Evolutionary conservation across 2,888 invertebrate genomes (phyloP).

Genomic region (Drosophila kambysellisi): DNA sequence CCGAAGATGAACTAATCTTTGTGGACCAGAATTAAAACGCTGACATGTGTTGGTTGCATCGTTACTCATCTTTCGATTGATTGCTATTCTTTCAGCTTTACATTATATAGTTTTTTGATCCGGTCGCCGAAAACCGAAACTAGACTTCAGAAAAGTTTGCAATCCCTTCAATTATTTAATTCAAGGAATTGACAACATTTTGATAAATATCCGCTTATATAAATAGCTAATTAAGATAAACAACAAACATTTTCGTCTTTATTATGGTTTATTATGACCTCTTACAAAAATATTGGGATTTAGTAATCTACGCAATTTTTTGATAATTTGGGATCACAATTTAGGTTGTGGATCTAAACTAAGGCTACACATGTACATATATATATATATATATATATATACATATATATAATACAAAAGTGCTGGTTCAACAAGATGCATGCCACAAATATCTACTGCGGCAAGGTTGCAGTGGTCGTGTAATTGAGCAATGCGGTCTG

Average conservation of each 20-base stretch:
- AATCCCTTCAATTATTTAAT: neutral
- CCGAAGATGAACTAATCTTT: neutral
- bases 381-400: neutral
- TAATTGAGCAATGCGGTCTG: neutral
- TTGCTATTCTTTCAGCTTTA: neutral
- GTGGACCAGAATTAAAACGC: neutral
- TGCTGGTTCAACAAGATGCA: neutral
- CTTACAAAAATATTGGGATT: constrained; percentile 1
- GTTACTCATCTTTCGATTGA: neutral
- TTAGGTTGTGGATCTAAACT: constrained; percentile 4
- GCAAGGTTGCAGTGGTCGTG: neutral
- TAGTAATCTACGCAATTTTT: neutral
- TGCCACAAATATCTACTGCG: neutral
- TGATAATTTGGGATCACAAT: constrained; percentile 24
- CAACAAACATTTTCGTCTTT: neutral
- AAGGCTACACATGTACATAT: neutral
- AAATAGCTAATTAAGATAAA: neutral
- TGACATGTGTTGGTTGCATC: too few relatives aligned
- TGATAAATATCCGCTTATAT: neutral
- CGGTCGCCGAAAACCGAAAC: neutral
- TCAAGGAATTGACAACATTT: neutral
- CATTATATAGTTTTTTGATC: neutral
- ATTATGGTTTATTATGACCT: neutral
- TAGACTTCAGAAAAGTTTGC: neutral
- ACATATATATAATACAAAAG: neutral